These are phyloP conservation scores for Disparrhopalites patrizii DNA, from an alignment of 2,888 invertebrate genomes.

Conservation along the genomic window DNA sequence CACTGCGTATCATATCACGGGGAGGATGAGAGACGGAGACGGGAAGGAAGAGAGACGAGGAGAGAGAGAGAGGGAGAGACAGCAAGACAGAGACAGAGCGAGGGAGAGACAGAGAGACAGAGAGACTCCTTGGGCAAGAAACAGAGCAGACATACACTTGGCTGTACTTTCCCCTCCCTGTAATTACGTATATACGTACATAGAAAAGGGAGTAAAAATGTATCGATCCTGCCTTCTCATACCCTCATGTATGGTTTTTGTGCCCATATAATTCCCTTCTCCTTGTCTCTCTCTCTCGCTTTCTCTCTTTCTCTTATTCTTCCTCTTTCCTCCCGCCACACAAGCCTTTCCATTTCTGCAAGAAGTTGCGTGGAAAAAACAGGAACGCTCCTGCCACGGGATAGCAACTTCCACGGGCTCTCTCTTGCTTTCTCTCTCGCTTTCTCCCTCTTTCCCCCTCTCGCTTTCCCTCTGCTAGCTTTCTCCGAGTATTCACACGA, in stretches of 20 bases:
- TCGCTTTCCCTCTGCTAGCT: not conserved
- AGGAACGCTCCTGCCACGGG: no score
- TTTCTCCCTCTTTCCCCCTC: not conserved
- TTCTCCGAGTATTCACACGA: no score
- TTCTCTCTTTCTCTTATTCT: not conserved
- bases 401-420: conserved; percentile 23
- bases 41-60: no score
- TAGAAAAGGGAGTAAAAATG: conserved; percentile 19
- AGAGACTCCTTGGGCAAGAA: not conserved
- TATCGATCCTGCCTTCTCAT: conserved; percentile 21
- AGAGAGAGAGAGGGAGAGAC: not conserved
- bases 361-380: no score
- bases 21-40: not conserved
- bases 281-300: not conserved
- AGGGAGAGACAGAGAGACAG: not conserved
- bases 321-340: not conserved
- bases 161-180: not conserved
- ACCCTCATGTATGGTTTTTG: conserved; percentile 12
- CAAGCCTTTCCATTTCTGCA: conserved; percentile 14
- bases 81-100: not conserved
- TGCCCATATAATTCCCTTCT: conserved; percentile 1
- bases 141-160: not conserved
- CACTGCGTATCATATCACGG: not conserved
- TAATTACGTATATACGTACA: not conserved
- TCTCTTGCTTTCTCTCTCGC: conserved; percentile 10